A percentile compares a stretch with the other conserved stretches of the same genome.
Conservation (phyloP, 2,888 invertebrate species). For the Eucera pruinosa region DNA sequence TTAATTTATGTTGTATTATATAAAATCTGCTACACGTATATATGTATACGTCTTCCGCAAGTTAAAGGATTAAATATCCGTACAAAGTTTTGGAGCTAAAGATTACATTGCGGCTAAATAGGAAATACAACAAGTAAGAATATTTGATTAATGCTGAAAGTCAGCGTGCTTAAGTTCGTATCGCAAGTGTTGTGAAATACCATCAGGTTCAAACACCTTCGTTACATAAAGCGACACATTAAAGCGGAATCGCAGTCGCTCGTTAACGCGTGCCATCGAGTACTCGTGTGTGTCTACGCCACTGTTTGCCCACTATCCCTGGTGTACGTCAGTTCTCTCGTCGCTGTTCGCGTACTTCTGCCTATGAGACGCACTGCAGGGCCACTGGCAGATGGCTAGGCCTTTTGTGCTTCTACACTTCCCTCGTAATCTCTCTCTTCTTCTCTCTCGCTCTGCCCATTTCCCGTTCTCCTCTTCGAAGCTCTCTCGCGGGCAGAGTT, state of each 20-base stretch:
- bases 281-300: slow-evolving; percentile 32
- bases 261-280: slow-evolving; percentile 7
- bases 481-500: slow-evolving; percentile 70
- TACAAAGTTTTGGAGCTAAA: too few species aligned
- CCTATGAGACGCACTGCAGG: slow-evolving; percentile 72
- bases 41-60: too few species aligned
- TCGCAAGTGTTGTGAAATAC: not conserved
- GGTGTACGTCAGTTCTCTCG: slow-evolving; percentile 65
- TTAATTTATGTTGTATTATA: too few species aligned
- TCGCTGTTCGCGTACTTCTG: slow-evolving; percentile 63
- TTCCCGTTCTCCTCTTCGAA: slow-evolving; percentile 36
- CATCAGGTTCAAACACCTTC: slow-evolving; percentile 17
- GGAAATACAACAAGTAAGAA: too few species aligned
- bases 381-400: slow-evolving; percentile 78
- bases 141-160: too few species aligned
- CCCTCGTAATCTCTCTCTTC: slow-evolving; percentile 66
- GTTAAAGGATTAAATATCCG: too few species aligned
- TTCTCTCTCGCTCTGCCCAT: slow-evolving; percentile 37
- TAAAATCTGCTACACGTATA: too few species aligned
- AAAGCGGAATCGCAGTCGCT: not conserved
- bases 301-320: slow-evolving; percentile 63
- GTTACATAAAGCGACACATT: slow-evolving; percentile 18
- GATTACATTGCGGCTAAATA: too few species aligned
- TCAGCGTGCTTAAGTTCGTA: too few species aligned
- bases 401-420: slow-evolving; percentile 75